These are phyloP conservation scores for Neuroscelio doddi DNA, from an alignment of 2,888 invertebrate species.

Conservation along the genomic window DNA sequence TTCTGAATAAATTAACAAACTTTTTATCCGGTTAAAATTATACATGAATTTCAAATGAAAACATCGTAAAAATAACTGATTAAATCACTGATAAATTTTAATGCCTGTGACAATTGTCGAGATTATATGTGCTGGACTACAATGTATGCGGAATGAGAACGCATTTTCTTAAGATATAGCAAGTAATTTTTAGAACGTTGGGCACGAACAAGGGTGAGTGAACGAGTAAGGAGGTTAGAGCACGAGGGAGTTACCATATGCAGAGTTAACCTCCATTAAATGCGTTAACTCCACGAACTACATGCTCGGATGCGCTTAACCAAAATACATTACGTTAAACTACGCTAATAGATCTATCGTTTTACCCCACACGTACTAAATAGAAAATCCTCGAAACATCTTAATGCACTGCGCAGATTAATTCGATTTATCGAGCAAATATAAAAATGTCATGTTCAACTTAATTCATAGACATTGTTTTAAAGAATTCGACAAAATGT, in stretches of 20 bases:
- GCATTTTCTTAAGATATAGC: constrained; percentile 33
- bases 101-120: constrained; percentile 24
- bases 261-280: constrained; percentile 69
- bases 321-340: constrained; percentile 64
- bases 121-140: constrained; percentile 29
- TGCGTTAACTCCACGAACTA: constrained; percentile 67
- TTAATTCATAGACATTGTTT: too few relatives aligned
- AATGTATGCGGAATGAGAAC: constrained; percentile 33
- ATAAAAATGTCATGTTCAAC: too few relatives aligned
- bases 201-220: constrained; percentile 40
- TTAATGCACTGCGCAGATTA: constrained; percentile 5
- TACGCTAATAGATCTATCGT: constrained; percentile 41
- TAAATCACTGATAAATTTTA: too few relatives aligned
- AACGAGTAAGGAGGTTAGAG: constrained; percentile 61
- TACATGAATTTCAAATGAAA: too few relatives aligned
- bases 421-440: constrained; percentile 2
- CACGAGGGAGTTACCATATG: constrained; percentile 61
- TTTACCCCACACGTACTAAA: constrained; percentile 25
- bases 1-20: too few relatives aligned
- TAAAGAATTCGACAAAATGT: too few relatives aligned
- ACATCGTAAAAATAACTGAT: too few relatives aligned
- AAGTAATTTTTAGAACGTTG: constrained; percentile 45
- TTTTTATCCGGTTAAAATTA: too few relatives aligned
- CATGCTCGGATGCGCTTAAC: constrained; percentile 65
- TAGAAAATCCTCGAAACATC: constrained; percentile 12